Evolutionary conservation across 2,888 invertebrate species (phyloP).

Genomic region (Embidobia sp.): DNA sequence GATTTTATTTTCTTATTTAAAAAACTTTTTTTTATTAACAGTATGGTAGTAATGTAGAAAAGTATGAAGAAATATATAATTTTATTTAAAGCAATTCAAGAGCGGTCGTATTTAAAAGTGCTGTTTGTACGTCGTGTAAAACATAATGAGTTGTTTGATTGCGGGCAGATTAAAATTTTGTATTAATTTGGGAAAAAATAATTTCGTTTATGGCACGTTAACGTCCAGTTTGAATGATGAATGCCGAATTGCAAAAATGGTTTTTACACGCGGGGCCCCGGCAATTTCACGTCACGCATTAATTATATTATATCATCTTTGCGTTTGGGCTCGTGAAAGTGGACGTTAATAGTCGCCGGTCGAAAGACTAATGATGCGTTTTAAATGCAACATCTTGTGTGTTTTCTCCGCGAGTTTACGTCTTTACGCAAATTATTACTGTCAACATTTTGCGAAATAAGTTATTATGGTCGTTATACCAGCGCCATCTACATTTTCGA

Average conservation of each 20-base stretch:
- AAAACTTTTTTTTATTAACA: no score
- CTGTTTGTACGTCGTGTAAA: no score
- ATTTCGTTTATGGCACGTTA: slow-evolving; percentile 25
- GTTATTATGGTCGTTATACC: slow-evolving; percentile 45
- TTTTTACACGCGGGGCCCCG: slow-evolving; percentile 11
- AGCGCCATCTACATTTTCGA: slow-evolving; percentile 44
- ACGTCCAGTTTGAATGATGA: slow-evolving; percentile 34
- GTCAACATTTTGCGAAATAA: slow-evolving; percentile 45
- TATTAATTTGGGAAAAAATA: no score
- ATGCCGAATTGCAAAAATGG: slow-evolving; percentile 11
- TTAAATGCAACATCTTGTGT: slow-evolving; percentile 60
- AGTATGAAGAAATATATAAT: no score
- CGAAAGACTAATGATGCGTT: slow-evolving; percentile 56
- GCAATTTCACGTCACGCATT: slow-evolving; percentile 57
- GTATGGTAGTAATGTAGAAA: no score
- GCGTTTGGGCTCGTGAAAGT: slow-evolving; percentile 52
- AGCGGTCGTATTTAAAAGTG: no score
- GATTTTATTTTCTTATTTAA: no score
- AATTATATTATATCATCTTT: slow-evolving; percentile 57
- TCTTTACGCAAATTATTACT: slow-evolving; percentile 47
- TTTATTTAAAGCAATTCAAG: no score
- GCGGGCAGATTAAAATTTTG: no score
- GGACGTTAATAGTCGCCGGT: slow-evolving; percentile 45
- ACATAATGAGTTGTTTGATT: no score
- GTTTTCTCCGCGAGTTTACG: slow-evolving; percentile 51